phyloP scores from a whole-genome alignment of 2,113 vertebrate species.

The Mystacornis crossleyi region DNA sequence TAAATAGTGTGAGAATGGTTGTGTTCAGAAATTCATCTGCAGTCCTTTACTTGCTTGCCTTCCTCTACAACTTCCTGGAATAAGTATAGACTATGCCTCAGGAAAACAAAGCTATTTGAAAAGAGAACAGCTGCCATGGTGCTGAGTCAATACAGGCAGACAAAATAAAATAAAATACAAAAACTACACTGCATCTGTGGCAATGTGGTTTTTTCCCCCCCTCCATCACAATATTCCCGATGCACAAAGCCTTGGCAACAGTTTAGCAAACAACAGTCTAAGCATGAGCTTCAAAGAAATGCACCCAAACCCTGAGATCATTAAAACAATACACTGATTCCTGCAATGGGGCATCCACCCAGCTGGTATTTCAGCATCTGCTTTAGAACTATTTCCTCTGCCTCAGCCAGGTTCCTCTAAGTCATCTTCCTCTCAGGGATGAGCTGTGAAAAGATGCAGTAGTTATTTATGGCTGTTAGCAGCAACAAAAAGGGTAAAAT shows the following conservation, averaged over 20 bases:
- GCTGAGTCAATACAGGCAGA: constrained; percentile 68
- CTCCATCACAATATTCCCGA: constrained; percentile 12
- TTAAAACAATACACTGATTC: background rate
- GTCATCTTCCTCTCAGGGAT: background rate
- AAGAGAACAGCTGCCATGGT: constrained; percentile 65
- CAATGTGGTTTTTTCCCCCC: background rate
- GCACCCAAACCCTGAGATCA: constrained; percentile 25
- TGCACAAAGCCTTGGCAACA: background rate
- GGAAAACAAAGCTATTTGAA: constrained; percentile 69
- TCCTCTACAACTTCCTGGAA: constrained; percentile 48
- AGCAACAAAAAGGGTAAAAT: background rate
- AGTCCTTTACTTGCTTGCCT: constrained; percentile 36
- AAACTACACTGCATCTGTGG: constrained; percentile 49
- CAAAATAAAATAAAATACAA: constrained; percentile 46
- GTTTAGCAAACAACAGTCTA: constrained; percentile 21
- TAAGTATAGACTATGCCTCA: constrained; percentile 53
- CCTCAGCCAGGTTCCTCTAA: background rate
- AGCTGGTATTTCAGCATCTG: background rate
- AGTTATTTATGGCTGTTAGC: background rate
- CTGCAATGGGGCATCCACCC: constrained; percentile 6
- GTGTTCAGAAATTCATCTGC: constrained; percentile 42
- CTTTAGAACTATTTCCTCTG: background rate
- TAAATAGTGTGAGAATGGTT: background rate
- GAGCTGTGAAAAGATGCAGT: background rate
- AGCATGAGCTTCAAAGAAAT: background rate